A percentile compares a stretch with the other conserved stretches of the same genome.
phyloP scores from a whole-genome alignment of 2,888 invertebrate species.

The Phalera bucephala region DNA sequence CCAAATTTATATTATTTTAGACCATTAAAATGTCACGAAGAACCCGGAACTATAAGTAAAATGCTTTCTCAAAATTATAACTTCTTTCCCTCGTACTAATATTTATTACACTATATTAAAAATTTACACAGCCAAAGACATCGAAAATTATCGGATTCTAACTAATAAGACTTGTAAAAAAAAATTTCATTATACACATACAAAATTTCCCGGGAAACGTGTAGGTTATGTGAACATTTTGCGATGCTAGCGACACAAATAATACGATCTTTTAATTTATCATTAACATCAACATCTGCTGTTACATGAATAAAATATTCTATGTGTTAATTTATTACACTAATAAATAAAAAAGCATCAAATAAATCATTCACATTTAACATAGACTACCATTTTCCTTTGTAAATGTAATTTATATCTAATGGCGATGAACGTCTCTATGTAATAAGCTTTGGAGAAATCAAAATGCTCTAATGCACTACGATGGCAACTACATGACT shows the following conservation, averaged over 20 bases:
- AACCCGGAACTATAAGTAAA: constrained; percentile 66
- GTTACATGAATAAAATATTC: constrained; percentile 44
- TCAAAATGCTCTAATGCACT: constrained; percentile 55
- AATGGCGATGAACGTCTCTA: constrained; percentile 53
- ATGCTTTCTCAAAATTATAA: constrained; percentile 76
- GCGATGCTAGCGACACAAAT: constrained; percentile 78
- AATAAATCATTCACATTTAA: constrained; percentile 52
- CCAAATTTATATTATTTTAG: constrained; percentile 59
- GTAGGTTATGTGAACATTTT: constrained; percentile 83
- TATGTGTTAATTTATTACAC: constrained; percentile 43
- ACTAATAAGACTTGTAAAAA: constrained; percentile 68
- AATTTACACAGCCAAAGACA: constrained; percentile 81
- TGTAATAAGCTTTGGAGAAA: constrained; percentile 57
- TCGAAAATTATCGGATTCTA: constrained; percentile 74
- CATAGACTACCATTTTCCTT: constrained; percentile 77
- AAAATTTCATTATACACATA: constrained; percentile 57
- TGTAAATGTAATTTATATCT: constrained; percentile 60
- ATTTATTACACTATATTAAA: constrained; percentile 63
- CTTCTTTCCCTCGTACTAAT: constrained; percentile 51
- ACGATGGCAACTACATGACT: constrained; percentile 57
- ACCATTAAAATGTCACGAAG: constrained; percentile 61
- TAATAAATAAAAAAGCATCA: constrained; percentile 55
- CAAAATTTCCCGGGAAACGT: constrained; percentile 49
- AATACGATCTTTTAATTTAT: constrained; percentile 41
- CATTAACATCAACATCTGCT: constrained; percentile 43